These are phyloP conservation scores for Butorides virescens DNA, from an alignment of 2,113 vertebrate genomes.

Conservation along the genomic window DNA sequence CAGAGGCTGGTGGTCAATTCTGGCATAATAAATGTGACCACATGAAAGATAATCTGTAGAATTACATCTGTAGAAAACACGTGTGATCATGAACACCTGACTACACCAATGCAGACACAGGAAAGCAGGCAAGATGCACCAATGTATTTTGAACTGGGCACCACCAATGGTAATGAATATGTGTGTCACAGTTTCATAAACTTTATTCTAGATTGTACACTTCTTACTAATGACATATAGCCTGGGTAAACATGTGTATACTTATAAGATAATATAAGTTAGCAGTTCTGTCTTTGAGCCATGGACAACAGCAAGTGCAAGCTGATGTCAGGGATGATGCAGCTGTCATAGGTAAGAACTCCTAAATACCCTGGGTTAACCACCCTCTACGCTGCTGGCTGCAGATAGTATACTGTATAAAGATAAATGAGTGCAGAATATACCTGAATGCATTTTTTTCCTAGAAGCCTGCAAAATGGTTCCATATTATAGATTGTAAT, in stretches of 20 bases:
- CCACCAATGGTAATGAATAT: neutral
- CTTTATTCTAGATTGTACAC: neutral
- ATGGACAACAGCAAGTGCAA: neutral
- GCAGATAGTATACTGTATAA: neutral
- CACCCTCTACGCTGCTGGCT: neutral
- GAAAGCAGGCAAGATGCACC: neutral
- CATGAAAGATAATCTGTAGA: neutral
- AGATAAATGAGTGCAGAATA: neutral
- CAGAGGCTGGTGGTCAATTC: neutral
- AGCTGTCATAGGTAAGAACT: neutral
- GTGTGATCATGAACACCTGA: accelerated
- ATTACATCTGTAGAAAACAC: neutral
- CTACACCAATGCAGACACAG: neutral
- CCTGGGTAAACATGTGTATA: neutral
- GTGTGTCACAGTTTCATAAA: neutral
- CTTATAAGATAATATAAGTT: neutral
- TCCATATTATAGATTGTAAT: conserved; percentile 31
- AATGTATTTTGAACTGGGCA: neutral
- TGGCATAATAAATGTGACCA: neutral
- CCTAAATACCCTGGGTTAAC: neutral
- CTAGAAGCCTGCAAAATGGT: neutral
- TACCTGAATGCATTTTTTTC: neutral
- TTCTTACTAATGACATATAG: neutral
- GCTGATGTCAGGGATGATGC: neutral
- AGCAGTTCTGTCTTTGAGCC: neutral